Percentiles rank a stretch among this genome's conserved stretches.
Evolutionary conservation across 2,113 vertebrate species (phyloP).

Genomic region (Brachypteracias leptosomus): DNA sequence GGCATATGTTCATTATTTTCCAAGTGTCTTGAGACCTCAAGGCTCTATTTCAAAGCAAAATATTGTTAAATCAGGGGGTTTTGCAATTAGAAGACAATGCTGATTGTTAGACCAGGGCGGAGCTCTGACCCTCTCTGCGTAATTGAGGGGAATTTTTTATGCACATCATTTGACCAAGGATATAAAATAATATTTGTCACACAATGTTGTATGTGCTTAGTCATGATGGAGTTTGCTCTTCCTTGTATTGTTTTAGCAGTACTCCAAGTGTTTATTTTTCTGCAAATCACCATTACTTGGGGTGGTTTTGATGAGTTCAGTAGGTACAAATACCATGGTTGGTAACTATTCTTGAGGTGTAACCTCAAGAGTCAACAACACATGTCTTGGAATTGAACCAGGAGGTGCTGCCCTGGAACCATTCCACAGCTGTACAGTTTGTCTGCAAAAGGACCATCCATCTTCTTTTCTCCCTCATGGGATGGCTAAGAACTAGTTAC

Average conservation of each 20-base stretch:
- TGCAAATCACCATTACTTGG: background rate
- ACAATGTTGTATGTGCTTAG: background rate
- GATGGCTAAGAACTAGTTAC: background rate
- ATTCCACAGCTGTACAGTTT: fast-evolving
- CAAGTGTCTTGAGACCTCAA: background rate
- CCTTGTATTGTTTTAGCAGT: background rate
- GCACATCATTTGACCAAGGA: background rate
- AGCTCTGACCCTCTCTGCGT: background rate
- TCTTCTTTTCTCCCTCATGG: background rate
- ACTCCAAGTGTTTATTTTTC: background rate
- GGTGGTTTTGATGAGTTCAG: background rate
- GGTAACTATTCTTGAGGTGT: background rate
- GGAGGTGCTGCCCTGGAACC: background rate
- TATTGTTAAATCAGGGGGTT: background rate
- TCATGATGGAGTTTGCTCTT: background rate
- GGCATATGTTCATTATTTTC: background rate
- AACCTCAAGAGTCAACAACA: background rate
- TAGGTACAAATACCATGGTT: background rate
- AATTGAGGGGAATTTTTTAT: background rate
- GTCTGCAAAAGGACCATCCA: background rate
- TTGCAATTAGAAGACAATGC: background rate
- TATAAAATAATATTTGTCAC: background rate
- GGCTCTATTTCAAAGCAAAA: background rate
- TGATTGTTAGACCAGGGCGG: background rate
- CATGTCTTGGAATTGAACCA: fast-evolving